Evolutionary conservation across 2,113 vertebrate genomes (phyloP).

Genomic region (Tenrec ecaudatus): DNA sequence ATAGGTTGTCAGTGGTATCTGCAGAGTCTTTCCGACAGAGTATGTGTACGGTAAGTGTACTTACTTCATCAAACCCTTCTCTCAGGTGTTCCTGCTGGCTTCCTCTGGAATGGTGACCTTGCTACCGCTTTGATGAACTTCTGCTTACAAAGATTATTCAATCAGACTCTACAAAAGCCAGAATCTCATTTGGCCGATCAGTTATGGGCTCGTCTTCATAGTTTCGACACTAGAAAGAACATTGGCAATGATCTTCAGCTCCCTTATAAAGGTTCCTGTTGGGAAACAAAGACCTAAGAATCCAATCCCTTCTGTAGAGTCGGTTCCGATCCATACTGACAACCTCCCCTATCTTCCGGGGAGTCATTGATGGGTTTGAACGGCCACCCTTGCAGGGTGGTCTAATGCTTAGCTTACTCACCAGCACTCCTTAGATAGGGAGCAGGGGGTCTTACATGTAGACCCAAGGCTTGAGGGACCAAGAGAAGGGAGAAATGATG

Average conservation of each 20-base stretch:
- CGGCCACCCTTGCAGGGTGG: no score
- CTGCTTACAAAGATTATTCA: constrained; percentile 56
- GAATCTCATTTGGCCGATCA: constrained; percentile 30
- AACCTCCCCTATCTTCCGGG: no score
- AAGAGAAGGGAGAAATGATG: background rate
- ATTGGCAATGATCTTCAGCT: constrained; percentile 25
- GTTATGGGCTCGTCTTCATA: constrained; percentile 14
- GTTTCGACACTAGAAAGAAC: constrained; percentile 24
- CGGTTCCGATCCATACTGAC: no score
- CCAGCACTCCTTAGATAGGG: no score
- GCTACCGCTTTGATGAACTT: constrained; percentile 56
- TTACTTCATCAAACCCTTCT: background rate
- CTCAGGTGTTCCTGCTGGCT: background rate
- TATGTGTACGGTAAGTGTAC: background rate
- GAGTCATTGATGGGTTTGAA: no score
- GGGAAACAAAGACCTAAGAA: background rate
- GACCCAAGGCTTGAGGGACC: background rate
- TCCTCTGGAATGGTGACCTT: constrained; percentile 41
- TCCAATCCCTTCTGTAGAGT: no score
- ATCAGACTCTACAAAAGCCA: constrained; percentile 68
- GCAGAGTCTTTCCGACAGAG: background rate
- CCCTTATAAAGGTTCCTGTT: background rate
- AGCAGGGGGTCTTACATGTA: background rate
- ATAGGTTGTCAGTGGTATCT: background rate
- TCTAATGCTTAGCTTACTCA: no score